phyloP scores from a whole-genome alignment of 2,888 invertebrate genomes.

The Hecatera dysodea region DNA sequence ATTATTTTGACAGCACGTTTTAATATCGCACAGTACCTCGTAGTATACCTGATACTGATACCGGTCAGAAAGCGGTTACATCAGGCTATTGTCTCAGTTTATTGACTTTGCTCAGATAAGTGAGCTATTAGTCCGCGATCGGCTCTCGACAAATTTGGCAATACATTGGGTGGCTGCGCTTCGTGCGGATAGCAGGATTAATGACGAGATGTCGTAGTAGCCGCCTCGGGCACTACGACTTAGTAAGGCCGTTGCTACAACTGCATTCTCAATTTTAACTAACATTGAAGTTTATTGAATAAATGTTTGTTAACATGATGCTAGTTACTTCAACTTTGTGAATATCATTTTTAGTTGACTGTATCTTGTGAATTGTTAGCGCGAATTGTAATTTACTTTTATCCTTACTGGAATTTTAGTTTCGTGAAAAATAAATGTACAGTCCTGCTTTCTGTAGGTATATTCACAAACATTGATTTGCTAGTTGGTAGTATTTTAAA shows the following conservation, averaged over 20 bases:
- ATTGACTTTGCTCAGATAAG: constrained; percentile 74
- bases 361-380: background rate
- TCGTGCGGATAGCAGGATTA: constrained; percentile 58
- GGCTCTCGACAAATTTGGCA: constrained; percentile 70
- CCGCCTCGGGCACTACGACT: constrained; percentile 42
- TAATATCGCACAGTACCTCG: constrained; percentile 40
- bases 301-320: background rate
- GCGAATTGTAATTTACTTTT: background rate
- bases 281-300: background rate
- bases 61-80: constrained; percentile 67
- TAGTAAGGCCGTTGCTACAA: constrained; percentile 27
- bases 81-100: constrained; percentile 73
- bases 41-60: constrained; percentile 40
- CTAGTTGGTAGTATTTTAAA: no score
- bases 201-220: constrained; percentile 62
- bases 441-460: background rate
- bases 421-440: background rate
- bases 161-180: constrained; percentile 64
- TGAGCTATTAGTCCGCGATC: constrained; percentile 69
- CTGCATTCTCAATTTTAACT: constrained; percentile 26
- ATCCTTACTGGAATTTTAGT: background rate
- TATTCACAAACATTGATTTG: no score
- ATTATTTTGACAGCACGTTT: constrained; percentile 44
- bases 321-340: background rate
- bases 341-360: background rate